Conservation (phyloP, 2,888 invertebrate genomes). For the Endotricha flammealis region DNA sequence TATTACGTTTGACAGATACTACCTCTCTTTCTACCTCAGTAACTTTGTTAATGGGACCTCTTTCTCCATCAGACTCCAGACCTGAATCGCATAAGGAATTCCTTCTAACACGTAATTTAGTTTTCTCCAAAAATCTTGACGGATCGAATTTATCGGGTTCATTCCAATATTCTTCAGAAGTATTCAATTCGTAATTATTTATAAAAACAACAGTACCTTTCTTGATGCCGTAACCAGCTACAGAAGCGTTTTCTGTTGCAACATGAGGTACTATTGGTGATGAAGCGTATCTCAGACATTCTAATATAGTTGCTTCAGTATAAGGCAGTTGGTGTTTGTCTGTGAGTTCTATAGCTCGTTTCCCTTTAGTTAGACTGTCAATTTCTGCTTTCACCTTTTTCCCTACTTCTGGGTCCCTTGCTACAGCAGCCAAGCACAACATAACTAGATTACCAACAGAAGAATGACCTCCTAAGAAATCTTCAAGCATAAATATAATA, state of each 20-base stretch:
- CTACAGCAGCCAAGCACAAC: slow-evolving; percentile 84
- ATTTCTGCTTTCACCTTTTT: slow-evolving; percentile 83
- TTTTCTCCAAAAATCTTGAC: slow-evolving; percentile 82
- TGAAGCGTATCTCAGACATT: slow-evolving; percentile 87
- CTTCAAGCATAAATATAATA: slow-evolving; percentile 89
- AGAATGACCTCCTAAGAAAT: slow-evolving; percentile 92
- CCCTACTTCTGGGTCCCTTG: slow-evolving; percentile 81
- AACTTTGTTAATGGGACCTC: slow-evolving; percentile 35
- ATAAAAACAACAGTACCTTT: slow-evolving; percentile 90
- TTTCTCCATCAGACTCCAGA: slow-evolving; percentile 72
- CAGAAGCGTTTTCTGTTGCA: slow-evolving; percentile 85
- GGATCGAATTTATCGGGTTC: slow-evolving; percentile 86
- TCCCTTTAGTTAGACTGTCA: slow-evolving; percentile 77
- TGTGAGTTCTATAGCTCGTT: slow-evolving; percentile 78
- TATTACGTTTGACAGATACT: slow-evolving; percentile 68
- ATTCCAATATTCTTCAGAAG: slow-evolving; percentile 84
- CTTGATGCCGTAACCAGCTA: slow-evolving; percentile 84
- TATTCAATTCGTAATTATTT: slow-evolving; percentile 90
- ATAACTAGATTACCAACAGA: slow-evolving; percentile 91
- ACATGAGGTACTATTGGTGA: slow-evolving; percentile 95
- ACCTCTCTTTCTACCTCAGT: slow-evolving; percentile 53
- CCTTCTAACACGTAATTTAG: slow-evolving; percentile 47
- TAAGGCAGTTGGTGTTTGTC: slow-evolving; percentile 85
- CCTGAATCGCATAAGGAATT: slow-evolving; percentile 76
- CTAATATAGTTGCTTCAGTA: slow-evolving; percentile 89